phyloP scores from a whole-genome alignment of 1,140 invertebrate genomes.

The Eueides isabella region DNA sequence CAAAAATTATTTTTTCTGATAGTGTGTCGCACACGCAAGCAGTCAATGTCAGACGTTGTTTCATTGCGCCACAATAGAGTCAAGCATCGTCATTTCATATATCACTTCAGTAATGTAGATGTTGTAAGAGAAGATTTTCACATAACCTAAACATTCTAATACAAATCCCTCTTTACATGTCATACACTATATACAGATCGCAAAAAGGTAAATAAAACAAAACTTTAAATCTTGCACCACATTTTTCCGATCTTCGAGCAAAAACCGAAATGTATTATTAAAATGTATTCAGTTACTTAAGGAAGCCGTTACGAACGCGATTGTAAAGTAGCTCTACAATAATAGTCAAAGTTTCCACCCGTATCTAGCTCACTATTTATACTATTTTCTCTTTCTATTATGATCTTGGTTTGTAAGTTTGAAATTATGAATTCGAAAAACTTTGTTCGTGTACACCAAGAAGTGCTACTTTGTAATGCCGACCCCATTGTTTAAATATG shows the following conservation, averaged over 20 bases:
- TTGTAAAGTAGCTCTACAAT: conserved; percentile 36
- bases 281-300: conserved; percentile 57
- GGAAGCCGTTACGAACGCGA: conserved; percentile 42
- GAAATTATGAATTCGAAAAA: conserved; percentile 2
- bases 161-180: too few species aligned
- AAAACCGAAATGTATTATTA: conserved; percentile 54
- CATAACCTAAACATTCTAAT: too few species aligned
- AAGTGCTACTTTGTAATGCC: not conserved
- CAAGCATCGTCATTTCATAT: too few species aligned
- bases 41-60: too few species aligned
- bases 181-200: not conserved
- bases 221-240: not conserved
- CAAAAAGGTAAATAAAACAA: too few species aligned
- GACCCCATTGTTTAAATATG: too few species aligned
- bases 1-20: too few species aligned
- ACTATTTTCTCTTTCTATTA: not conserved
- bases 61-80: too few species aligned
- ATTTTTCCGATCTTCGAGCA: conserved; percentile 29
- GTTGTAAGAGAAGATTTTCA: too few species aligned
- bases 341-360: conserved; percentile 27
- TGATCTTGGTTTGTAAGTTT: not conserved
- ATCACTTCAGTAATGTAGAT: too few species aligned
- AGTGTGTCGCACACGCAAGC: too few species aligned
- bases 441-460: not conserved
- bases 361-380: not conserved